Conservation (phyloP, 2,113 vertebrate species). For the Tragulus kanchil region DNA sequence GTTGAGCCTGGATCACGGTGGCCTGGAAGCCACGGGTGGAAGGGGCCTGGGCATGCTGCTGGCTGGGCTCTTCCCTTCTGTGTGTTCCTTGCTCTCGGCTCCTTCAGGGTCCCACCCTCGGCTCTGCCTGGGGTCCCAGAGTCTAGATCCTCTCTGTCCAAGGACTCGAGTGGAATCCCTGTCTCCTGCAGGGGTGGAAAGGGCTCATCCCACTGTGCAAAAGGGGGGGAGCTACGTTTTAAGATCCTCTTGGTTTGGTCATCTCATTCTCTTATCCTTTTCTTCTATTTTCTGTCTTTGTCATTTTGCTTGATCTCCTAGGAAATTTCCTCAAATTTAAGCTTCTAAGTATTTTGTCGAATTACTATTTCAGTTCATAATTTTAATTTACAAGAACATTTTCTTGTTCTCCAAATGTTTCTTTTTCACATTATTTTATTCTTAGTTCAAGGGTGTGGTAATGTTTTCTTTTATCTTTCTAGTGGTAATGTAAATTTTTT, state of each 20-base stretch:
- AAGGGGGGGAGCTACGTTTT: too few relatives aligned
- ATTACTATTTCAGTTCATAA: constrained; percentile 42
- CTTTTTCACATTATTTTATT: constrained; percentile 47
- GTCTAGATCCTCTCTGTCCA: background rate
- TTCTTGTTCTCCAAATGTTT: constrained; percentile 22
- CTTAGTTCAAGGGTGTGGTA: constrained; percentile 3
- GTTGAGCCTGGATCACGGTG: background rate
- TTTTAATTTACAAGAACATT: constrained; percentile 55
- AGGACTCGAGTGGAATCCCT: background rate
- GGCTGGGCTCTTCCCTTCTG: background rate
- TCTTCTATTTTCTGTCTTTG: constrained; percentile 7
- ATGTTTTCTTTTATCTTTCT: constrained; percentile 31
- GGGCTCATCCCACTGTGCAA: fast-evolving
- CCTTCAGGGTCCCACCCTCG: background rate
- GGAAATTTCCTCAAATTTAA: constrained; percentile 35
- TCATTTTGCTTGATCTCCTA: constrained; percentile 21
- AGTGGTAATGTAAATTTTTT: background rate
- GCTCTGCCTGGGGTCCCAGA: background rate
- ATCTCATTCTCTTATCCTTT: background rate
- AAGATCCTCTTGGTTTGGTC: too few relatives aligned
- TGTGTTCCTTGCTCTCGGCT: background rate
- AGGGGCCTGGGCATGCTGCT: background rate
- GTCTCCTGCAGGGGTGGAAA: background rate
- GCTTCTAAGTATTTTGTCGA: constrained; percentile 31
- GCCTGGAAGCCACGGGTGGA: background rate